phyloP scores from a whole-genome alignment of 1,140 invertebrate species.

The Drosophila erecta region DNA sequence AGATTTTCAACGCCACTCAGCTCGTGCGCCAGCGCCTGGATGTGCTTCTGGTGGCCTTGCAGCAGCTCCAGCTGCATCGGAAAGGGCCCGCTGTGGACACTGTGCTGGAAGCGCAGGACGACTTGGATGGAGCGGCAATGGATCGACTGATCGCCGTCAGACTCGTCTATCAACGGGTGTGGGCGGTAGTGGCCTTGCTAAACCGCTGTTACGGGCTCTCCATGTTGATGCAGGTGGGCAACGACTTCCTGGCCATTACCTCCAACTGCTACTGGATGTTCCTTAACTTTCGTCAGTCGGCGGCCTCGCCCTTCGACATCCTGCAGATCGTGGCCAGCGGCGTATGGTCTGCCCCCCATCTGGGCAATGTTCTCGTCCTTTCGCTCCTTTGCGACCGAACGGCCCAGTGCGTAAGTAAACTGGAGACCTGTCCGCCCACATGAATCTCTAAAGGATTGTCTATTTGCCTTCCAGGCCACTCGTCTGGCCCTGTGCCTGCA shows the following conservation, averaged over 20 bases:
- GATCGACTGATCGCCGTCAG: conserved; percentile 55
- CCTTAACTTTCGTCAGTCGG: conserved; percentile 67
- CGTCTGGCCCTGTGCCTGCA: conserved; percentile 70
- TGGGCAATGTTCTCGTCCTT: conserved; percentile 69
- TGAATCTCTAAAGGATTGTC: not conserved
- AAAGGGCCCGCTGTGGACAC: not conserved
- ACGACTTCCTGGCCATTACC: conserved; percentile 79
- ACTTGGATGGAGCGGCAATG: conserved; percentile 24
- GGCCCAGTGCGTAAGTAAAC: conserved; percentile 65
- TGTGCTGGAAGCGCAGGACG: not conserved
- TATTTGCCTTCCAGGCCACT: conserved; percentile 49
- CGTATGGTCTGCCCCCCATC: conserved; percentile 69
- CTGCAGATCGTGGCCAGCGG: conserved; percentile 65
- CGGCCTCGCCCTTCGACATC: conserved; percentile 54
- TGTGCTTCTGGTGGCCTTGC: conserved; percentile 37
- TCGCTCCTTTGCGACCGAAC: conserved; percentile 71
- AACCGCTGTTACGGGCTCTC: conserved; percentile 72
- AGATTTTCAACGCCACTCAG: conserved; percentile 64
- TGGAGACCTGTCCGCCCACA: too few species aligned
- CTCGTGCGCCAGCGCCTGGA: conserved; percentile 63
- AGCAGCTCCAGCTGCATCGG: conserved; percentile 46
- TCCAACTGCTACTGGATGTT: conserved; percentile 84
- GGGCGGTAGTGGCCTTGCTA: conserved; percentile 52
- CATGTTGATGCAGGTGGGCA: conserved; percentile 72
- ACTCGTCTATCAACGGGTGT: conserved; percentile 69